Evolutionary conservation across 2,797 vertebrate species (phyloP).

Genomic region (Xerus rutilus): DNA sequence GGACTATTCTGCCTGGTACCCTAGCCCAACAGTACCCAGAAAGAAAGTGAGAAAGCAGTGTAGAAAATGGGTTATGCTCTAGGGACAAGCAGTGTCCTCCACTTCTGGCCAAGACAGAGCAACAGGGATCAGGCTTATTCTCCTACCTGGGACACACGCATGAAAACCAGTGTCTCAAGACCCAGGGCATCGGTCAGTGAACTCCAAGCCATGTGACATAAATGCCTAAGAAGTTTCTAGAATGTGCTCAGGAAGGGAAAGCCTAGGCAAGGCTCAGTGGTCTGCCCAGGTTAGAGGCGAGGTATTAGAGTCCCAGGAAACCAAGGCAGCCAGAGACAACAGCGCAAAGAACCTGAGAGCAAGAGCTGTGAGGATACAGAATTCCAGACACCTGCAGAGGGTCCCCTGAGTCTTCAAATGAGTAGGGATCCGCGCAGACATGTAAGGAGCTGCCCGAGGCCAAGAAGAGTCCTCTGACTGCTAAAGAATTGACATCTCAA

Average conservation of each 20-base stretch:
- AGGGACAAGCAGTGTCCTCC: not conserved
- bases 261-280: not conserved
- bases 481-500: not conserved
- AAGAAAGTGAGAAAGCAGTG: not conserved
- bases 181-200: too few relatives aligned
- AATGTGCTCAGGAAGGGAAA: not conserved
- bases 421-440: accelerated
- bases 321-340: not conserved
- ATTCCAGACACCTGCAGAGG: not conserved
- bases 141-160: not conserved
- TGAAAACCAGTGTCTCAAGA: not conserved
- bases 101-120: not conserved
- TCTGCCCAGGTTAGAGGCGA: not conserved
- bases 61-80: not conserved
- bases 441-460: not conserved
- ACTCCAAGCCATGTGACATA: not conserved
- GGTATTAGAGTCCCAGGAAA: not conserved
- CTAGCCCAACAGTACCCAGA: not conserved
- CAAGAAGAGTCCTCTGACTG: not conserved
- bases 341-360: not conserved
- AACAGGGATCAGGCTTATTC: not conserved
- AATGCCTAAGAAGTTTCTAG: not conserved
- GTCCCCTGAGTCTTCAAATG: too few relatives aligned
- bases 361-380: not conserved
- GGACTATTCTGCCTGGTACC: not conserved